phyloP scores from a whole-genome alignment of 2,888 invertebrate genomes.

The Meandrusa payeni region DNA sequence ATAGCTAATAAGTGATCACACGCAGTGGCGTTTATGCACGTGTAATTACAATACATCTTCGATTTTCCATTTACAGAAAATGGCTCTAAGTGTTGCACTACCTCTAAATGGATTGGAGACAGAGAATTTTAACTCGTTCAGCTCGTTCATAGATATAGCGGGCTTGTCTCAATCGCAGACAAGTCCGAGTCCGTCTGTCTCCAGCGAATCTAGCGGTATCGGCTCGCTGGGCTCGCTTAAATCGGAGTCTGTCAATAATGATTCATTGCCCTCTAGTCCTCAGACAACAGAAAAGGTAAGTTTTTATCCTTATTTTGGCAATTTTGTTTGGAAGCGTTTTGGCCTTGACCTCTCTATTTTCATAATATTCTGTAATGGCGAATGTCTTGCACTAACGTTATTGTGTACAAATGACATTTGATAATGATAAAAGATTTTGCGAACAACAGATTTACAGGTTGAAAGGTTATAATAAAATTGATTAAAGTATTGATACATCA shows the following conservation, averaged over 20 bases:
- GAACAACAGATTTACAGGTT: too few species aligned
- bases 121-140: slow-evolving; percentile 74
- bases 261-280: slow-evolving; percentile 76
- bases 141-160: slow-evolving; percentile 75
- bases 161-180: slow-evolving; percentile 71
- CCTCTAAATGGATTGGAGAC: slow-evolving; percentile 80
- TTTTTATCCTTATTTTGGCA: slow-evolving; percentile 41
- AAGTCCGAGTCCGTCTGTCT: slow-evolving; percentile 79
- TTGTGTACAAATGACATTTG: slow-evolving; percentile 60
- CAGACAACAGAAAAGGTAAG: slow-evolving; percentile 77
- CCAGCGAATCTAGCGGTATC: slow-evolving; percentile 83
- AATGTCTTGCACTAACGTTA: slow-evolving; percentile 70
- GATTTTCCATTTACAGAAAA: slow-evolving; percentile 70
- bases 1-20: slow-evolving; percentile 59
- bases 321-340: slow-evolving; percentile 75
- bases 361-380: slow-evolving; percentile 81
- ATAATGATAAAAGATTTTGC: slow-evolving; percentile 56
- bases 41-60: slow-evolving; percentile 62
- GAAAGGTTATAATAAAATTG: too few species aligned
- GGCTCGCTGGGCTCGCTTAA: slow-evolving; percentile 80
- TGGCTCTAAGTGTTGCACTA: slow-evolving; percentile 83
- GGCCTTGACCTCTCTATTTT: slow-evolving; percentile 81
- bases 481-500: too few species aligned
- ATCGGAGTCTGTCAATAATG: slow-evolving; percentile 71
- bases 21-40: slow-evolving; percentile 66